Conservation (phyloP, 2,888 invertebrate species). For the Baronia brevicornis region DNA sequence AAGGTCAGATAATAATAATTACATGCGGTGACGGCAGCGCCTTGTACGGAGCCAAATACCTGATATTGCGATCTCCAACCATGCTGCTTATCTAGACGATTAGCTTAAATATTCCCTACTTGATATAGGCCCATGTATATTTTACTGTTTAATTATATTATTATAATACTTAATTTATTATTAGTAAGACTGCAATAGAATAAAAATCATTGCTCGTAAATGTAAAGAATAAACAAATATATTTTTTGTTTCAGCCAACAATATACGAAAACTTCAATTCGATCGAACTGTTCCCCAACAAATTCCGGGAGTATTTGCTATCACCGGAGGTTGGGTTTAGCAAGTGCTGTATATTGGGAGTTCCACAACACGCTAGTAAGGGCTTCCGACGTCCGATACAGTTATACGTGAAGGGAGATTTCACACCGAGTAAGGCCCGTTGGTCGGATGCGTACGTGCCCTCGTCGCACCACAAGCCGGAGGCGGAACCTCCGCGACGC, state of each 20-base stretch:
- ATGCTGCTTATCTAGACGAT: no score
- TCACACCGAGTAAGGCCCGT: slow-evolving; percentile 77
- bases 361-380: slow-evolving; percentile 87
- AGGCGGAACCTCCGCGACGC: slow-evolving; percentile 73
- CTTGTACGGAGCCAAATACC: no score
- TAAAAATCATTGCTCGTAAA: neutral
- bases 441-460: slow-evolving; percentile 80
- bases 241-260: slow-evolving; percentile 78
- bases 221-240: slow-evolving; percentile 1
- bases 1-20: no score
- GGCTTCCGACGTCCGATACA: slow-evolving; percentile 92
- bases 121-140: no score
- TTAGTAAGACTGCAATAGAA: no score
- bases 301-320: slow-evolving; percentile 94
- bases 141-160: no score
- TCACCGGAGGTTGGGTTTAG: slow-evolving; percentile 94
- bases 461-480: slow-evolving; percentile 76
- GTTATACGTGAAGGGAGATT: slow-evolving; percentile 78
- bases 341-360: slow-evolving; percentile 89
- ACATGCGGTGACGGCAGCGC: no score
- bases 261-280: slow-evolving; percentile 89
- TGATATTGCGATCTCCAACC: no score
- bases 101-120: no score
- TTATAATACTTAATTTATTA: no score
- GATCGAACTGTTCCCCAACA: slow-evolving; percentile 92